Conservation (phyloP, 2,797 vertebrate genomes). For the Aldrovandia affinis region DNA sequence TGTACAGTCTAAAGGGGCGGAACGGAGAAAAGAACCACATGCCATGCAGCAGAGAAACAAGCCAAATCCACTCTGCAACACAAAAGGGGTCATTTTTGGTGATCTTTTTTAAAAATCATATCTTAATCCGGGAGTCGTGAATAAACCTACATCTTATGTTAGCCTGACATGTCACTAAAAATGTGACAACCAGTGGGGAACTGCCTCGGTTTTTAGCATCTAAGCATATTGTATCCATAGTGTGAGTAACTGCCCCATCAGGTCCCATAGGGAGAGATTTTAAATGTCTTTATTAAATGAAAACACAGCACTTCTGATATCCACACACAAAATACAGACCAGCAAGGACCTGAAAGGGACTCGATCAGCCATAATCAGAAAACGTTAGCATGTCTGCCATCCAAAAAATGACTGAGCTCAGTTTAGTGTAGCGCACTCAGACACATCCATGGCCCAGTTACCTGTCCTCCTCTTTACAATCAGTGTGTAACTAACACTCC, state of each 20-base stretch:
- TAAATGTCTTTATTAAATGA: neutral
- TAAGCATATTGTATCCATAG: neutral
- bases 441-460: slow-evolving; percentile 66
- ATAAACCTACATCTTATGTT: neutral
- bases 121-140: neutral
- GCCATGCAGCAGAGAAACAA: slow-evolving; percentile 50
- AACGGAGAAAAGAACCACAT: slow-evolving; percentile 28
- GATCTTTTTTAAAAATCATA: neutral
- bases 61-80: slow-evolving; percentile 51
- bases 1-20: neutral
- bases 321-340: neutral
- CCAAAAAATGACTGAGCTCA: slow-evolving; percentile 10
- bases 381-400: neutral
- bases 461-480: slow-evolving; percentile 72
- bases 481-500: slow-evolving; percentile 69
- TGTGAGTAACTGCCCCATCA: neutral
- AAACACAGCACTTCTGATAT: slow-evolving; percentile 13
- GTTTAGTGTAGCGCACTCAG: slow-evolving; percentile 50
- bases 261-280: neutral
- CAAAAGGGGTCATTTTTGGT: slow-evolving; percentile 11
- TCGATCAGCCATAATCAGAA: neutral
- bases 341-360: neutral
- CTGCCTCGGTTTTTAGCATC: neutral
- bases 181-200: neutral
- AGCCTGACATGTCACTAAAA: neutral